Evolutionary conservation across 2,888 invertebrate genomes (phyloP), one percentile per base, ranked within the genome.

Genomic region (Eledona agricola): DNA sequence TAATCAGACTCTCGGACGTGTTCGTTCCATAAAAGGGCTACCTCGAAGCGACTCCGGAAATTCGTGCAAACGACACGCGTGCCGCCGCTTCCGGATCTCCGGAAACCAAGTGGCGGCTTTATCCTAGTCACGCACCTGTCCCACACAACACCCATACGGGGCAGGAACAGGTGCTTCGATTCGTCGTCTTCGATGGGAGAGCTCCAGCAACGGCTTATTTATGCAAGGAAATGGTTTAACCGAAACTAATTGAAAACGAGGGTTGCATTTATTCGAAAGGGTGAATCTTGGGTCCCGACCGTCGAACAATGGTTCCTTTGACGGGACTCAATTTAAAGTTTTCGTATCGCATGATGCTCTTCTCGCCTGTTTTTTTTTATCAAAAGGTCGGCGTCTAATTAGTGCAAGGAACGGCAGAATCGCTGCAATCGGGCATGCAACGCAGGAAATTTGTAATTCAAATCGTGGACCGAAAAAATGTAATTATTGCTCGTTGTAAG

Each of bases 111-210:
- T 53, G 53, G 46, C n/a, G n/a, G 12, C 46, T 22, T 52, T 31
- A 52, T 51, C 46, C 40, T 16, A 38, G 52, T 46, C 52, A 52
- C 52, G 47, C 52, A 52, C 52, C 52, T 52, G 52, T 47, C 40
- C 17, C 31, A 25, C 35, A 19, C 35, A 19, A 16, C 28, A 26
- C 38, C 38, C 40, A 40, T 40, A 40, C 28, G 40, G 40, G 40
- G 5, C 9, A n/a, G n/a, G n/a, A n/a, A n/a, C n/a, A n/a, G n/a
- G n/a, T n/a, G n/a, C n/a, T n/a, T n/a, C n/a, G n/a, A n/a, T n/a
- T n/a, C n/a, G n/a, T n/a, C n/a, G n/a, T n/a, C n/a, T n/a, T n/a
- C n/a, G n/a, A n/a, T n/a, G n/a, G n/a, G n/a, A n/a, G n/a, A n/a
- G n/a, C n/a, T n/a, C n/a, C n/a, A n/a, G n/a, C n/a, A n/a, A n/a